phyloP scores from a whole-genome alignment of 2,113 vertebrate genomes.

The Odocoileus virginianus region DNA sequence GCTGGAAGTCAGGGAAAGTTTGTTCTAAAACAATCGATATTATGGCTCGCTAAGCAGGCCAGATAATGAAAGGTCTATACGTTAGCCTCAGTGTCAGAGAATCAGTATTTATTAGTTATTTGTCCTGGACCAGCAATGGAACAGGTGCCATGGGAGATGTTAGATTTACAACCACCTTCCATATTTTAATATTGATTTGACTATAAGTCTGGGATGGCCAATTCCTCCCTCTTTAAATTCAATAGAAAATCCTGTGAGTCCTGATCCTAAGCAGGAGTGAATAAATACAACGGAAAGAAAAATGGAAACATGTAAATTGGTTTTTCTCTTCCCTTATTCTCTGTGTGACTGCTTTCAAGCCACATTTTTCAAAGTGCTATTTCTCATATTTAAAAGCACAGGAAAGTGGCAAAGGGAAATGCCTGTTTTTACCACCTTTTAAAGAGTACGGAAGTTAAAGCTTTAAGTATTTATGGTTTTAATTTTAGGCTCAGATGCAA shows the following conservation, averaged over 20 bases:
- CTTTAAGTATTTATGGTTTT: constrained; percentile 35
- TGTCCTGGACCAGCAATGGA: background rate
- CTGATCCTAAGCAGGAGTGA: background rate
- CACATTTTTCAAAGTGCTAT: constrained; percentile 5
- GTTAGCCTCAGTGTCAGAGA: background rate
- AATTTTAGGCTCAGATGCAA: constrained; percentile 40
- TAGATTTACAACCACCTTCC: background rate
- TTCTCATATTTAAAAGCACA: constrained; percentile 37
- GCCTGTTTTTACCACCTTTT: constrained; percentile 7
- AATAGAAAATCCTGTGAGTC: background rate
- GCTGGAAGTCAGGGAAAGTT: background rate
- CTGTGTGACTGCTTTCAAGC: background rate
- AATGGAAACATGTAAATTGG: background rate
- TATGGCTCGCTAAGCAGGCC: background rate
- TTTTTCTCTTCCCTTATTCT: constrained; percentile 1
- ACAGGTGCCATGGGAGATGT: background rate
- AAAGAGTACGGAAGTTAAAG: constrained; percentile 6
- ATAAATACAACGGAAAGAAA: constrained; percentile 8
- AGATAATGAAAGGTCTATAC: background rate
- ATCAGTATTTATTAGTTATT: background rate
- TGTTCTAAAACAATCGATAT: background rate
- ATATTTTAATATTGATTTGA: constrained; percentile 8
- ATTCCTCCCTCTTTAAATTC: background rate
- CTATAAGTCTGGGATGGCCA: background rate
- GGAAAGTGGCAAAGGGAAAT: constrained; percentile 7